Base-by-base conservation (phyloP, 1,140 invertebrate genomes). In the Drosophila ercepeae region DNA sequence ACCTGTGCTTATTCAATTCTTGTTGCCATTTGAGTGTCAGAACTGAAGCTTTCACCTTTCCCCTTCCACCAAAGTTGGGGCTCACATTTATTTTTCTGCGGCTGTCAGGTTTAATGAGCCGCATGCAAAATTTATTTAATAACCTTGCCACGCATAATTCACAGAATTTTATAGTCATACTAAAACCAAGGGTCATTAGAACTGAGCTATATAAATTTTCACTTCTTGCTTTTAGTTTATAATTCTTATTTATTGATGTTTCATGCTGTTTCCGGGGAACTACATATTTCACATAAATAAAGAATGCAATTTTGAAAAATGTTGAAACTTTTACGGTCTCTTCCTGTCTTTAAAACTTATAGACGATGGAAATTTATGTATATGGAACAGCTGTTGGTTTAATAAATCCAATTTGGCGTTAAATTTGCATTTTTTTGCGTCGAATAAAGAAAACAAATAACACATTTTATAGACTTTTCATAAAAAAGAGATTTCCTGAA, bases 81-180 rank as follows among this genome's bases (percentile, higher is more conserved):
- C 59, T 50, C 60, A 34, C 25, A 36, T 59, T 52, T 48, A 25
- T 51, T 58, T 60, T 19, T 36, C 32, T 54, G 36, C 27, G 27
- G 27, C 71, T 74, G 76, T 53, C 67, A 53, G 51, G 61, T 81
- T 86, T 76, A 86, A 86, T 86, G 82, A 88, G 77, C 54, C 68
- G 39, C 82, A 88, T 86, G 55, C 58, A 86, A 86, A 69, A 88
- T 86, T 88, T 88, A 88, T 86, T 88, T 88, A 81, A 86, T 81
- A 76, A 81, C 73, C 58, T 86, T 57, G 65, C 65, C 57, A 36
- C 51, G 54, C 72, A 75, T 78, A 61, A 71, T 75, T 76, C 55
- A 46, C 34, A 39, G 34, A 23, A 48, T 34, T 76, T 81, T 65
- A 81, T 68, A 63, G 48, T 23, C 49, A 18, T 52, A 72, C 65